Base-by-base conservation (phyloP, 2,797 vertebrate genomes). In the Acipenser ruthenus region DNA sequence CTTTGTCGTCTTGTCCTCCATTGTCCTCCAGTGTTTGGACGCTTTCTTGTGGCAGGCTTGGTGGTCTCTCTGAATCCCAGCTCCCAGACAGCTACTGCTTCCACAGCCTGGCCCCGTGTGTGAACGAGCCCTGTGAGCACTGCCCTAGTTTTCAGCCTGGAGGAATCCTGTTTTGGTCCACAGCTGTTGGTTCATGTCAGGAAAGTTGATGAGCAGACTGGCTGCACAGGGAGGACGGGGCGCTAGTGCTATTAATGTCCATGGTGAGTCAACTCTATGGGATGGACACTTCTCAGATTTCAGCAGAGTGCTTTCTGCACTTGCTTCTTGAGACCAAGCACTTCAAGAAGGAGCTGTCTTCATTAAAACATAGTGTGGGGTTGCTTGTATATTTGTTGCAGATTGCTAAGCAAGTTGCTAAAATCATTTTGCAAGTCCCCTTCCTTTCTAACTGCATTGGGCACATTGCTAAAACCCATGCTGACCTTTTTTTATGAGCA, bases 121-220 rank as follows among this genome's bases (percentile, higher is more conserved):
- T 37, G 37, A 37, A 37, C 72, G 78, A 70, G 78, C 80, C 81
- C 83, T 85, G 80, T 82, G 77, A 68, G 75, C 79, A 82, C 74
- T 81, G 87, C 76, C 81, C 80, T 84, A 84, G 73, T 84, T 87
- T 78, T 78, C 71, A 71, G 72, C 65, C 70, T 69, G 69, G 68
- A 67, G 69, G 74, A 73, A 75, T 75, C 37, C 63, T 68, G 74
- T 79, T 82, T 69, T 72, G 71, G 78, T 67, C 61, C 75, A 82
- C 94, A 95, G 93, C 94, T 95, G 94, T 90, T 85, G 80, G 75
- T 74, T 75, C 79, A 75, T 71, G 83, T 94, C 93, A 92, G 85
- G 71, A 84, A 85, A 88, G 79, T 80, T 91, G 85, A 87, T 86
- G 85, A 87, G 83, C 79, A 79, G 73, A 79, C 78, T 71, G 73